Base-by-base conservation (phyloP, 2,797 vertebrate genomes). In the Valencia hispanica region DNA sequence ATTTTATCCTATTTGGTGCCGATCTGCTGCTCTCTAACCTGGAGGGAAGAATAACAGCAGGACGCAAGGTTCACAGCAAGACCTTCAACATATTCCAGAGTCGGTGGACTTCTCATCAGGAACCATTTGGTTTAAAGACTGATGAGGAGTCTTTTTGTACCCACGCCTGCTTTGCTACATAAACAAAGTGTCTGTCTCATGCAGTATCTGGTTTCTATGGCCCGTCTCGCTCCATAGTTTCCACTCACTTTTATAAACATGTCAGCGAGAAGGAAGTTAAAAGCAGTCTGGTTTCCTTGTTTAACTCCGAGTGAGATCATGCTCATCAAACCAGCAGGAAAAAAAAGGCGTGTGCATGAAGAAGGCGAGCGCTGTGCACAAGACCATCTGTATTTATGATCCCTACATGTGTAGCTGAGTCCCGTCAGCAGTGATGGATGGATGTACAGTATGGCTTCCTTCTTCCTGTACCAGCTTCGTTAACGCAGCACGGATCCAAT, bases 231-330 rank as follows among this genome's bases (percentile, higher is more conserved):
- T 25, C 69, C 30, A 25, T 69, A 41, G 18, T 70, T 59, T 72
- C 57, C 39, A 75, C 69, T 75, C 74, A 75, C 70, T 86, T 77
- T 83, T 85, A 72, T 89, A 92, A 91, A 91, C 91, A 89, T 83
- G 80, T 88, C 87, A 76, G 73, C 51, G 81, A 71, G 81, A 51
- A 78, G 81, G 85, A 91, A 81, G 84, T 86, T 68, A 71, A 83
- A 72, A 69, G 74, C 72, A 48, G 47, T 36, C 78, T 81, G 76
- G 71, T 76, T 86, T 73, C 76, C 78, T 86, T 73, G 51, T 20
- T 51, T 65, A 30, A n/a, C 39, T 57, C 71, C 74, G 63, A 22
- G 25, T 45, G 39, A 36, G 59, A 66, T 51, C 55, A 34, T 41
- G 45, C 41, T 53, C 68, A 73, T 59, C 71, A 57, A 20, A 41